Evolutionary conservation across 2,113 vertebrate species (phyloP).

Genomic region (Labrus mixtus): DNA sequence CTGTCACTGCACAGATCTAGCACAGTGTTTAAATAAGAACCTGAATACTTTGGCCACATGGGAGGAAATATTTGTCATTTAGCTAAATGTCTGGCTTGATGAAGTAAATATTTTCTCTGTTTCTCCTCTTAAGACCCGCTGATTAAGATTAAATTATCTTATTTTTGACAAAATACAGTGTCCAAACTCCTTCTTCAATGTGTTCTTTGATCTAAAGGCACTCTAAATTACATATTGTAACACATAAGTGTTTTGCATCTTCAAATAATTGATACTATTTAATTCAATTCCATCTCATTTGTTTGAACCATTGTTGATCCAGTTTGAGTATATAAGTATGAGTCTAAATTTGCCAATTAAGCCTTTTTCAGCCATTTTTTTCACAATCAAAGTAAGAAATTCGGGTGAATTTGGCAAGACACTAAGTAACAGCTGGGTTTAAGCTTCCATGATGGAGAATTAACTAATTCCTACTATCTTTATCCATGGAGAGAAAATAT

Average conservation of each 20-base stretch:
- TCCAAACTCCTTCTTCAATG: too few species aligned
- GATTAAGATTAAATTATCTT: too few species aligned
- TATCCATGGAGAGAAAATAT: neutral
- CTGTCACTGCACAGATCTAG: neutral
- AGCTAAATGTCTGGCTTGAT: neutral
- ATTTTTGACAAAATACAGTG: too few species aligned
- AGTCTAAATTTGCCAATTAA: neutral
- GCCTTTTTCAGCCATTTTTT: neutral
- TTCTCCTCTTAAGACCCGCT: neutral
- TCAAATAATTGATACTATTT: neutral
- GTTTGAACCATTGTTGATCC: too few species aligned
- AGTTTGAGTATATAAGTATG: neutral
- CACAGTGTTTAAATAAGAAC: neutral
- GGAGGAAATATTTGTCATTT: neutral
- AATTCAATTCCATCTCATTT: neutral
- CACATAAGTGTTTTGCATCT: neutral
- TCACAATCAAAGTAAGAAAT: neutral
- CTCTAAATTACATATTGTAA: too few species aligned
- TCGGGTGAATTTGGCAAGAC: neutral
- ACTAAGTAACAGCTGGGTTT: neutral
- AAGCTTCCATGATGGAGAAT: neutral
- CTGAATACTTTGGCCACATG: neutral
- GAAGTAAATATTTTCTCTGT: neutral
- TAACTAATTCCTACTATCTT: neutral
- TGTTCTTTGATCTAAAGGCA: too few species aligned